phyloP scores from a whole-genome alignment of 1,140 invertebrate species.

The Papilio helenus region DNA sequence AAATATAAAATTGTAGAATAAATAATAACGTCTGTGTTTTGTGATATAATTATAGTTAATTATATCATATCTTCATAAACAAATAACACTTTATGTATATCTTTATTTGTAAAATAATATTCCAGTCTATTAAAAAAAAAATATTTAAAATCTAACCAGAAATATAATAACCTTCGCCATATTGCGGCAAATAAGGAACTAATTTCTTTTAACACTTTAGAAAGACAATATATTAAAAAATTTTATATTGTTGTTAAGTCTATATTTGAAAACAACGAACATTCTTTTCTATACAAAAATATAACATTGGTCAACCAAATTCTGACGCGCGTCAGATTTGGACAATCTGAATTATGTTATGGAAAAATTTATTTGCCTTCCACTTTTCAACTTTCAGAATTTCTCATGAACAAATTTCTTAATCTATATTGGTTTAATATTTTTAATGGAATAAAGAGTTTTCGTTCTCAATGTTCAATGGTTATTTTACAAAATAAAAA shows the following conservation, averaged over 20 bases:
- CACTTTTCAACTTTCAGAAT: background rate
- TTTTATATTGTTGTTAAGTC: too few species aligned
- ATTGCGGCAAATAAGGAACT: too few species aligned
- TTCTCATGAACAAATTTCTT: too few species aligned
- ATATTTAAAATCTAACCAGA: too few species aligned
- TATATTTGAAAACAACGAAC: background rate
- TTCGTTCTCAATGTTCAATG: too few species aligned
- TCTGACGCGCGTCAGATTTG: background rate
- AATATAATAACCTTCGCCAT: too few species aligned
- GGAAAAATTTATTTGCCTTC: background rate
- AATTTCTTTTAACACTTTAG: too few species aligned
- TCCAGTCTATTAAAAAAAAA: too few species aligned
- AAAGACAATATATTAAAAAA: too few species aligned
- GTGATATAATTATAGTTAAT: constrained; percentile 54
- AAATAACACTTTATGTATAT: background rate
- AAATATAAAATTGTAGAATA: constrained; percentile 43
- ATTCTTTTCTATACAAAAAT: background rate
- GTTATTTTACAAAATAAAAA: too few species aligned
- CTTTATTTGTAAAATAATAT: background rate
- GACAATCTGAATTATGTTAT: background rate
- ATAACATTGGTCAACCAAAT: background rate
- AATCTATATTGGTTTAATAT: too few species aligned
- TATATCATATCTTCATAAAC: constrained; percentile 34
- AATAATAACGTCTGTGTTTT: constrained; percentile 56
- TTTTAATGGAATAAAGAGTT: too few species aligned